Evolutionary conservation across 2,888 invertebrate genomes (phyloP).

Genomic region (Electrophaes corylata): DNA sequence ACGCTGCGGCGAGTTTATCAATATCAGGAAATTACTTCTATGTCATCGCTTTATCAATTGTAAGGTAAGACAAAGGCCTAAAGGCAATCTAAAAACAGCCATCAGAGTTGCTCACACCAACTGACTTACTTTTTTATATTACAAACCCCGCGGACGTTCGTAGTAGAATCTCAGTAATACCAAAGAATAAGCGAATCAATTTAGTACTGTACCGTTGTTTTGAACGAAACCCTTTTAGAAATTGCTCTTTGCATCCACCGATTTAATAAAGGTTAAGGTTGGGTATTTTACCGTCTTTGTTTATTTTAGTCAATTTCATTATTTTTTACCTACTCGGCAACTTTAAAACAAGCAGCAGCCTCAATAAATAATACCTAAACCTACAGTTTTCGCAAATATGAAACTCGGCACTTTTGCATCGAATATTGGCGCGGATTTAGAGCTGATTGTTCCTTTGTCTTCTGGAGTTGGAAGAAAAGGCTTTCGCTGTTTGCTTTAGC

Average conservation of each 20-base stretch:
- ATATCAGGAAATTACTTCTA: too few relatives aligned
- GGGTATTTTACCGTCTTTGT: too few relatives aligned
- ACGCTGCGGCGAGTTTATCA: too few relatives aligned
- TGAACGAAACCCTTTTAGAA: neutral
- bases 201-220: neutral
- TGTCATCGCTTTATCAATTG: too few relatives aligned
- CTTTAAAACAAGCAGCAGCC: neutral
- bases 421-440: constrained; percentile 21
- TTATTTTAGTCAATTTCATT: neutral
- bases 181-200: too few relatives aligned
- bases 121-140: too few relatives aligned
- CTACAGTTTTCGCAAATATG: neutral
- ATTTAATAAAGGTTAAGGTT: neutral
- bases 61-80: too few relatives aligned
- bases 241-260: neutral
- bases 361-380: neutral
- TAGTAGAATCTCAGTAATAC: too few relatives aligned
- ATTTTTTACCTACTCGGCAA: neutral
- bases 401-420: neutral
- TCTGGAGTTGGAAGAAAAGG: neutral
- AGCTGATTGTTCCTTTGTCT: constrained; percentile 24
- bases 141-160: neutral
- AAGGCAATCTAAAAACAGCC: too few relatives aligned
- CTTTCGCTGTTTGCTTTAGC: constrained; percentile 13
- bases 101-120: too few relatives aligned